A percentile compares a stretch with the other conserved stretches of the same genome.
Conservation (phyloP, 2,888 invertebrate species). For the Ectemnius lituratus region DNA sequence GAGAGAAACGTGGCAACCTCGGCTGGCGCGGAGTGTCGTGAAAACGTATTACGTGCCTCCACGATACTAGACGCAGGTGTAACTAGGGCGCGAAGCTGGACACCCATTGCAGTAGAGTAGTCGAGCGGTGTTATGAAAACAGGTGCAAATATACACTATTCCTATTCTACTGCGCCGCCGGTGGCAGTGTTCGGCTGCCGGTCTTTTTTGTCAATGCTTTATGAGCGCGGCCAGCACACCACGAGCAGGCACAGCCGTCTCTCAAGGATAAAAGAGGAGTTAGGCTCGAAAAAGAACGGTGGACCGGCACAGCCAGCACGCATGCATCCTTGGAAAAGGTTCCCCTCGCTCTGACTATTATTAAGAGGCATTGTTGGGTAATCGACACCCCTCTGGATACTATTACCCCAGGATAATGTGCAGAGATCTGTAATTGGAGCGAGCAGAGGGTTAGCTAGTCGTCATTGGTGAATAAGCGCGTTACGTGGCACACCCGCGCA, state of each 20-base stretch:
- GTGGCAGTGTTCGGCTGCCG: background rate
- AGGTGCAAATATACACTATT: conserved; percentile 44
- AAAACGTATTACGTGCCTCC: conserved; percentile 50
- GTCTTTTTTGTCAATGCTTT: background rate
- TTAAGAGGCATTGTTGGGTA: conserved; percentile 38
- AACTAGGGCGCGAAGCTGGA: conserved; percentile 70
- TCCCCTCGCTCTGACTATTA: conserved; percentile 26
- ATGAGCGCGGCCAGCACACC: background rate
- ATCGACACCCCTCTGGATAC: conserved; percentile 41
- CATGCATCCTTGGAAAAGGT: conserved; percentile 35
- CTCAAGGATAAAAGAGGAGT: conserved; percentile 36
- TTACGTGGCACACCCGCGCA: conserved; percentile 3
- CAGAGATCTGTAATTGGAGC: conserved; percentile 35
- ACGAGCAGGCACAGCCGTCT: conserved; percentile 19
- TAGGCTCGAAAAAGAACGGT: conserved; percentile 30
- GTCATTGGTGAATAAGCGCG: conserved; percentile 22
- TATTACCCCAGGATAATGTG: conserved; percentile 33
- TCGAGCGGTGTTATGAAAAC: conserved; percentile 47
- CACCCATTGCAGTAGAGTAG: conserved; percentile 54
- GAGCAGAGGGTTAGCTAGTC: conserved; percentile 19
- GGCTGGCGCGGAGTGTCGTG: conserved; percentile 47
- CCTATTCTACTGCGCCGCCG: conserved; percentile 7
- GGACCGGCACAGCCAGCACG: conserved; percentile 10
- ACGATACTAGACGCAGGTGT: conserved; percentile 60
- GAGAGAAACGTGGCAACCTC: conserved; percentile 56